phyloP scores from a whole-genome alignment of 2,797 vertebrate species.

The Aldrovandia affinis region DNA sequence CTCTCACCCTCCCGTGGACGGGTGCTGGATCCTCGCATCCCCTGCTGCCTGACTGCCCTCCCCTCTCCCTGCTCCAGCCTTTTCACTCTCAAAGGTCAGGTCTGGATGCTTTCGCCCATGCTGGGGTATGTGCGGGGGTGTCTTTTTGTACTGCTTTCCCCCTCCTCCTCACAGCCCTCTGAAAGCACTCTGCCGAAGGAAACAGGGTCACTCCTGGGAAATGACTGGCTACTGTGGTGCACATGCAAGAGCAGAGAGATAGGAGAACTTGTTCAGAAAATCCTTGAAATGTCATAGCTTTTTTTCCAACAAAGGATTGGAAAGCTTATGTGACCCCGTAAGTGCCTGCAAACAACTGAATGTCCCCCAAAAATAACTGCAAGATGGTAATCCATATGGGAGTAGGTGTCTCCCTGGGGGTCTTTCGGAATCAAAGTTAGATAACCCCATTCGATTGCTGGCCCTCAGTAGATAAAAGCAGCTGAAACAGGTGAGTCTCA shows the following conservation, averaged over 20 bases:
- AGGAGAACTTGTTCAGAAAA: conserved; percentile 16
- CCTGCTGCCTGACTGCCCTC: neutral
- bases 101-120: conserved; percentile 50
- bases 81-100: conserved; percentile 58
- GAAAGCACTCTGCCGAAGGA: conserved; percentile 59
- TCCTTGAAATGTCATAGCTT: conserved; percentile 60
- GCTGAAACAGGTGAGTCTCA: conserved; percentile 26
- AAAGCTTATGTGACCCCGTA: neutral
- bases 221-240: conserved; percentile 51
- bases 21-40: neutral
- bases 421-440: conserved; percentile 23
- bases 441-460: conserved; percentile 14
- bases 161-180: conserved; percentile 46
- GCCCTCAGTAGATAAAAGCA: conserved; percentile 28
- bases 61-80: neutral
- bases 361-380: neutral
- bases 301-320: neutral
- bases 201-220: conserved; percentile 59
- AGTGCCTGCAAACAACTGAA: neutral
- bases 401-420: conserved; percentile 11
- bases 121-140: conserved; percentile 48
- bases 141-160: conserved; percentile 39
- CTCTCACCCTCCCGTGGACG: neutral
- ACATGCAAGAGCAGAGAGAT: conserved; percentile 16
- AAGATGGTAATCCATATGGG: neutral